These are phyloP conservation scores for Margaritifera margaritifera DNA, from an alignment of 2,888 invertebrate species.

Conservation along the genomic window DNA sequence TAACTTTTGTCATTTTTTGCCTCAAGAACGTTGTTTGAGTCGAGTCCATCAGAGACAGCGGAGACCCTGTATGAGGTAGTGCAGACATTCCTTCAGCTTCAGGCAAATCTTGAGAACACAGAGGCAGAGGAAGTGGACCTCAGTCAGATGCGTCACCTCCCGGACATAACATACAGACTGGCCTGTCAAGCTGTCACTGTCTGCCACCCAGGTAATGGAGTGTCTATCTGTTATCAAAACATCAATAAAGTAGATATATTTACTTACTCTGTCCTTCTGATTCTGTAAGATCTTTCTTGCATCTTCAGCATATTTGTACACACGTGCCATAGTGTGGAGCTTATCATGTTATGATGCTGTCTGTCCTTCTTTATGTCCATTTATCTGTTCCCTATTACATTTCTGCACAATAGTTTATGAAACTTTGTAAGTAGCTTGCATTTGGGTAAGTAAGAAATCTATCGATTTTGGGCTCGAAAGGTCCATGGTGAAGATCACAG, in stretches of 20 bases:
- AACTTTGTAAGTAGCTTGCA: no score
- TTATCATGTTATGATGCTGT: neutral
- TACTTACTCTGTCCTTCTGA: no score
- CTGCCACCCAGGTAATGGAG: constrained; percentile 38
- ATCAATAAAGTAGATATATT: neutral
- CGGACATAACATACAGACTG: constrained; percentile 41
- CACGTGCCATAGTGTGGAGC: no score
- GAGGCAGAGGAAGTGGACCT: constrained; percentile 27
- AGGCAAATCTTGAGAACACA: constrained; percentile 32
- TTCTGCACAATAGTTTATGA: no score
- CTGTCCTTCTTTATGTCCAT: neutral
- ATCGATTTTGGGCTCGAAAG: no score
- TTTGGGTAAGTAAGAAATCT: no score
- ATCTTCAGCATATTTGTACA: no score
- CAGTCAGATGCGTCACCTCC: constrained; percentile 37
- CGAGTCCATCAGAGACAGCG: constrained; percentile 39
- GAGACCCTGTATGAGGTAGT: constrained; percentile 46
- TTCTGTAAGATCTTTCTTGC: no score
- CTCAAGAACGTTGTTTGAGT: constrained; percentile 50
- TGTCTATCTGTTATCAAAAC: neutral
- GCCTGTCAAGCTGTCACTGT: constrained; percentile 41
- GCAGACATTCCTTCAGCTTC: constrained; percentile 34
- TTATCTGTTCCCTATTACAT: neutral
- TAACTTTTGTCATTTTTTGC: neutral
- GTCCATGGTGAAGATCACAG: no score